Evolutionary conservation across 2,113 vertebrate species (phyloP).

Genomic region (Rhea americana): DNA sequence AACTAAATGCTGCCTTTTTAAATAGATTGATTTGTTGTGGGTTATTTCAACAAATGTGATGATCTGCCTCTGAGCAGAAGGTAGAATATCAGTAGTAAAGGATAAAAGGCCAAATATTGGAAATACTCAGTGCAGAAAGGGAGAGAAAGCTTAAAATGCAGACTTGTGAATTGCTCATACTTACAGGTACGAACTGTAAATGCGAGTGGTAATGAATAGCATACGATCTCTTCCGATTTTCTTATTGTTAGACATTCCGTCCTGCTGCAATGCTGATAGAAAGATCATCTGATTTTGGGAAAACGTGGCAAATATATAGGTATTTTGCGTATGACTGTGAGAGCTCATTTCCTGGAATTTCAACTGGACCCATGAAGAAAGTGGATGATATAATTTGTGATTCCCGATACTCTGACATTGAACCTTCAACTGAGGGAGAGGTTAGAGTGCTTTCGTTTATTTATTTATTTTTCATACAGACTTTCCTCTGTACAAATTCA

Average conservation of each 20-base stretch:
- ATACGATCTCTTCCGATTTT: not conserved
- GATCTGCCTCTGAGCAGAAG: not conserved
- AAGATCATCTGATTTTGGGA: conserved; percentile 93
- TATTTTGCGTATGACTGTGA: conserved; percentile 98
- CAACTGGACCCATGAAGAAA: conserved; percentile 90
- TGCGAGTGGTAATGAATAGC: not conserved
- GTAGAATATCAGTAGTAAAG: not conserved
- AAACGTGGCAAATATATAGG: conserved; percentile 92
- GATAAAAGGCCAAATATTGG: not conserved
- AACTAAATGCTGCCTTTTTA: not conserved
- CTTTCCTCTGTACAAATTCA: not conserved
- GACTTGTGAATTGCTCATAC: not conserved
- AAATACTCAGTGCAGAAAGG: not conserved
- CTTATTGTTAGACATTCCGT: conserved; percentile 86
- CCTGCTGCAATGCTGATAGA: conserved; percentile 96
- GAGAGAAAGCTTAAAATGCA: not conserved
- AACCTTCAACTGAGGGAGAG: conserved; percentile 96
- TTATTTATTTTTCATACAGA: not conserved
- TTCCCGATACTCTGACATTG: conserved; percentile 95
- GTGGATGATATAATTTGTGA: conserved; percentile 97
- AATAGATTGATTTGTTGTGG: not conserved
- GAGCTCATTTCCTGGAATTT: conserved; percentile 85
- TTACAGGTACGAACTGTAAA: not conserved
- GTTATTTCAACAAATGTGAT: not conserved
- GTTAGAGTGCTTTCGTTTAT: conserved; percentile 62